Evolutionary conservation across 2,888 invertebrate species (phyloP), one percentile per base, ranked within the genome.

Genomic region (Sarcophaga caerulescens): DNA sequence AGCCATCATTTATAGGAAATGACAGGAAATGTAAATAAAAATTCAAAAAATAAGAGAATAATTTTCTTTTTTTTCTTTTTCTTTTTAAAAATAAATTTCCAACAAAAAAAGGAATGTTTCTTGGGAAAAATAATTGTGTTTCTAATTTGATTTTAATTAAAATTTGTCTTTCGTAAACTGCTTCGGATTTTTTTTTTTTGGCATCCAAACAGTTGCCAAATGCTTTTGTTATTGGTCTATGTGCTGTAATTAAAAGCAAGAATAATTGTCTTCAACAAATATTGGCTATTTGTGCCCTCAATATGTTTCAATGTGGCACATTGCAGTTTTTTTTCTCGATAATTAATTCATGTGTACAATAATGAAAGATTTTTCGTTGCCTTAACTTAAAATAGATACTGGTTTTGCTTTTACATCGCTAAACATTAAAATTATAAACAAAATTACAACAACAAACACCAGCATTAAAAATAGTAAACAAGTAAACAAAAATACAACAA

Each of bases 141-240:
- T 84, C 73, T 84, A 86, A 86, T 86, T 84, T 84, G 78, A 86
- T 81, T 86, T 86, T 81, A 86, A 86, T 86, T 81, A 84, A 86
- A 84, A 80, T 75, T 65, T 59, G 69, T 62, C 68, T 78, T 65
- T 19, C 35, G 0, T 0, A 35, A 35, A 35, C 35, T 10, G 35
- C 17, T 52, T 52, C 52, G 4, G n/a, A n/a, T n/a, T n/a, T n/a
- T n/a, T n/a, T n/a, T n/a, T n/a, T n/a, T n/a, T n/a, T n/a, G n/a
- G n/a, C n/a, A n/a, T n/a, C n/a, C n/a, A 14, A 47, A 14, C 47
- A 47, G 1, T 52, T 52, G 52, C 52, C 52, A 52, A 52, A 52
- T 52, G 52, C 52, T 52, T 52, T 52, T 52, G 52, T 52, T 14
- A 52, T 12, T 52, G 3, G 11, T 14, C 17, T 12, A 14, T 52